phyloP scores from a whole-genome alignment of 2,888 invertebrate genomes.

The Lamellibrachia satsuma region DNA sequence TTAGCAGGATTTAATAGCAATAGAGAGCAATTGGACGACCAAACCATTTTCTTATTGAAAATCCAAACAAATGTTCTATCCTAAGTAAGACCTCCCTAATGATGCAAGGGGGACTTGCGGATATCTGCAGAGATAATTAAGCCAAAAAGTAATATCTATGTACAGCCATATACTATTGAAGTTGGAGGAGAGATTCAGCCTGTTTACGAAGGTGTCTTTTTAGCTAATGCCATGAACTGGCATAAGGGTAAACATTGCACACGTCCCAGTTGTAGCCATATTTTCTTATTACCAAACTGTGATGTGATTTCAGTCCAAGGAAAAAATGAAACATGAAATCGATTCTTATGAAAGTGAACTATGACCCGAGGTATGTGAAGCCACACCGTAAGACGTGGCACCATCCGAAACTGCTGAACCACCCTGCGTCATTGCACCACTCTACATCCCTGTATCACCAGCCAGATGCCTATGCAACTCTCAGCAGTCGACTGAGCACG shows the following conservation, averaged over 20 bases:
- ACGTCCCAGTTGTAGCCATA: background rate
- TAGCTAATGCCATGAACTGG: background rate
- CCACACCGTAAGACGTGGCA: conserved; percentile 30
- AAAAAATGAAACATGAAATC: conserved; percentile 35
- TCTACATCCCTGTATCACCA: background rate
- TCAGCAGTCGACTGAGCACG: background rate
- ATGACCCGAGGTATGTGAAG: conserved; percentile 37
- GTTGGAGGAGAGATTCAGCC: too few species aligned
- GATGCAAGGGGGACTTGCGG: too few species aligned
- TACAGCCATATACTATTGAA: too few species aligned
- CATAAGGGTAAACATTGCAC: too few species aligned
- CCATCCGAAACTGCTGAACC: background rate
- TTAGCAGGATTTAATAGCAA: too few species aligned
- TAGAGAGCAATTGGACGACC: too few species aligned
- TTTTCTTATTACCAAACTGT: background rate
- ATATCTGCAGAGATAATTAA: too few species aligned
- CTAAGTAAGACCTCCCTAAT: too few species aligned
- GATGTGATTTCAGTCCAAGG: background rate
- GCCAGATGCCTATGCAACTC: background rate
- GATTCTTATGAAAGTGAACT: conserved; percentile 41
- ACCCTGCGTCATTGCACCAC: background rate
- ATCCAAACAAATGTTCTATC: too few species aligned
- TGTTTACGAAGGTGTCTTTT: background rate
- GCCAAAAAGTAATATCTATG: too few species aligned
- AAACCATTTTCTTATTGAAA: too few species aligned